phyloP scores from a whole-genome alignment of 2,113 vertebrate genomes.

The Salvelinus alpinus region DNA sequence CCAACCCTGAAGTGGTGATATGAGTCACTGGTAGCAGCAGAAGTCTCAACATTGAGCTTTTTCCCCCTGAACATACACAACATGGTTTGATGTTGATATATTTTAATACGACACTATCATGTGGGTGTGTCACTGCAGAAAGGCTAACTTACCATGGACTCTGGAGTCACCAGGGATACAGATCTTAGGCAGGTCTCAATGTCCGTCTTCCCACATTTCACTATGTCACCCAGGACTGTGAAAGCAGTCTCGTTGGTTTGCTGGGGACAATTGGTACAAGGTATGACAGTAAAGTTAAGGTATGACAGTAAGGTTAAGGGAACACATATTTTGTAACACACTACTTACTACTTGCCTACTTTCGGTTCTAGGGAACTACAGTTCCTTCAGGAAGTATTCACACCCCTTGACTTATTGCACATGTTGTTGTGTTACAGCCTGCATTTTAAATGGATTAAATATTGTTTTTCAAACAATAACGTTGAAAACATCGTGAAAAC shows the following conservation, averaged over 20 bases:
- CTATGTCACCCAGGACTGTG: conserved; percentile 78
- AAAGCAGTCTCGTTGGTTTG: conserved; percentile 64
- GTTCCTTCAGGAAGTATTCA: no score
- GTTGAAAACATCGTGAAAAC: no score
- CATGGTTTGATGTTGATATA: neutral
- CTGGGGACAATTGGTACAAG: conserved; percentile 28
- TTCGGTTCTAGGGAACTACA: neutral
- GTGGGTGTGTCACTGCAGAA: neutral
- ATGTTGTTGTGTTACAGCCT: no score
- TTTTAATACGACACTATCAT: neutral
- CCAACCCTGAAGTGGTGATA: no score
- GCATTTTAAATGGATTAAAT: no score
- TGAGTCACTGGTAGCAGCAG: no score
- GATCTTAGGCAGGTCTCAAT: conserved; percentile 81
- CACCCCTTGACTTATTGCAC: no score
- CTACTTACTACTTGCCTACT: neutral
- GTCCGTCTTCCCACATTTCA: conserved; percentile 76
- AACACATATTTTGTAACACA: neutral
- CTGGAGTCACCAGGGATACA: conserved; percentile 66
- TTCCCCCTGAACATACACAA: neutral
- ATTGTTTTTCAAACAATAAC: no score
- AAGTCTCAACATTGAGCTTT: neutral
- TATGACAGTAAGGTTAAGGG: neutral
- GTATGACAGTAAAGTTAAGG: neutral
- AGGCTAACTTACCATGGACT: conserved; percentile 69